Evolutionary conservation across 2,888 invertebrate species (phyloP), one percentile per base, ranked within the genome.

Genomic region (Zhengitettix transpicula): DNA sequence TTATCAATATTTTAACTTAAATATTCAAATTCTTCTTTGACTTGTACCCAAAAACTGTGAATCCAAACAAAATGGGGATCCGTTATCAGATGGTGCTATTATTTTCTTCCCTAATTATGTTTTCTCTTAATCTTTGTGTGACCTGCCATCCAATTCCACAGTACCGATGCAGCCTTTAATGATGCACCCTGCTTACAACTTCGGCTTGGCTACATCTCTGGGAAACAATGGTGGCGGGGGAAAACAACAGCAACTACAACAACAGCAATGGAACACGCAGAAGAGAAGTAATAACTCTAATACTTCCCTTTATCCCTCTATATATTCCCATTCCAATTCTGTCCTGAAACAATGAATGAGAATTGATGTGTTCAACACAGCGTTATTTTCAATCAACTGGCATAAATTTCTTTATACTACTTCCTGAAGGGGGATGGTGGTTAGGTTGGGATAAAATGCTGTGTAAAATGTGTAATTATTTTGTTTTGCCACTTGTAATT

Each of bases 211-310:
- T 60, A 58, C 64, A 76, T 76, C 78, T 77, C 76, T 75, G 76
- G 77, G 73, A 75, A 77, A 76, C 73, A 76, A 76, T 75, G 78
- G 78, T 77, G 77, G 78, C 76, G 75, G 77, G 73, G 71, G 75
- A 73, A 75, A 77, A 71, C 74, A 74, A 68, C 72, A 70, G 70
- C 61, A 71, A 70, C 71, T 72, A 72, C 73, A 72, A 69, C 75
- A 74, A 70, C 72, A 70, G 69, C 73, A 73, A 68, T 75, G 75
- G 75, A 75, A 73, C 73, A 68, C 73, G 69, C 74, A 73, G 69
- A 76, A 75, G 73, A 73, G 73, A 75, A 74, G 75, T 76, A 76
- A 55, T 40, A 47, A 47, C 47, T 47, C 12, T 47, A 75, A 72
- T 74, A 73, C 53, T 55, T 41, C 40, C 51, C 59, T 61, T 60